Evolutionary conservation across 2,113 vertebrate species (phyloP).

Genomic region (Albula glossodonta): DNA sequence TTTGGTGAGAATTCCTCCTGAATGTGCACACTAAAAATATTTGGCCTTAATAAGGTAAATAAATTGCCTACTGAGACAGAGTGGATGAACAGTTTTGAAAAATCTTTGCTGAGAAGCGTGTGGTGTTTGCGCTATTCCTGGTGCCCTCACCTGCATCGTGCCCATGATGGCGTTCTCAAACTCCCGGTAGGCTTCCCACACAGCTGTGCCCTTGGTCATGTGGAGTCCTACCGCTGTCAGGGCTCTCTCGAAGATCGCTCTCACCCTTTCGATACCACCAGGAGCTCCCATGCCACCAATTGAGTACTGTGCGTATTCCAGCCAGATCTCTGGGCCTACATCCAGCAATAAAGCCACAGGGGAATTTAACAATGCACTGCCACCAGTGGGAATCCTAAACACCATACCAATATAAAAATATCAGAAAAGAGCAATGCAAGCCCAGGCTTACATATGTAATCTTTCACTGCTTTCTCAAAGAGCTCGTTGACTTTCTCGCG

Average conservation of each 20-base stretch:
- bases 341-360: neutral
- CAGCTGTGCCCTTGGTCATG: constrained; percentile 83
- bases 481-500: constrained; percentile 88
- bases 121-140: neutral
- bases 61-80: too few relatives aligned
- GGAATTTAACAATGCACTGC: neutral
- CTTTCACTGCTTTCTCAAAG: constrained; percentile 87
- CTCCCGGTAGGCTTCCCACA: constrained; percentile 95
- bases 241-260: constrained; percentile 86
- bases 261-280: constrained; percentile 87
- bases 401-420: neutral
- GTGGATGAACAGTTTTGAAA: too few relatives aligned
- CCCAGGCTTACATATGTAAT: constrained; percentile 90
- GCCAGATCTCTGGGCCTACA: constrained; percentile 93
- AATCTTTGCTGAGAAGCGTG: neutral
- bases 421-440: rapidly evolving
- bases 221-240: constrained; percentile 89
- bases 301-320: constrained; percentile 95
- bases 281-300: constrained; percentile 90
- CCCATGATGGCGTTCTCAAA: constrained; percentile 92
- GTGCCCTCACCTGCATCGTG: constrained; percentile 82
- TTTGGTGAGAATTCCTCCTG: too few relatives aligned
- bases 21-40: too few relatives aligned
- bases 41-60: too few relatives aligned
- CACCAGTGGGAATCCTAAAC: neutral